Percentiles rank a stretch among this genome's conserved stretches.
These are phyloP conservation scores for Leucoma salicis DNA, from an alignment of 2,888 invertebrate species.

Conservation along the genomic window DNA sequence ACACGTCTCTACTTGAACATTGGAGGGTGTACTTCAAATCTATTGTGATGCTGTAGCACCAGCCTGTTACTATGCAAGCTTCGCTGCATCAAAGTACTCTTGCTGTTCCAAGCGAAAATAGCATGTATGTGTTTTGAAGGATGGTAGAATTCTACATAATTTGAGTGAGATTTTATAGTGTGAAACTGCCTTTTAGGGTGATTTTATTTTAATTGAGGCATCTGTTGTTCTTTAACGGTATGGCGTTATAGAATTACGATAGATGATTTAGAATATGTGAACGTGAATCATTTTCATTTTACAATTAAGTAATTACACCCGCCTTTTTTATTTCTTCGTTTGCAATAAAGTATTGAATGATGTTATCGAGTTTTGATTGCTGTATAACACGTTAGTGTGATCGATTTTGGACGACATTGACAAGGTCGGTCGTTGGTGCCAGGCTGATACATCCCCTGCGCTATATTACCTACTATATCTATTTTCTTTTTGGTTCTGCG, in stretches of 20 bases:
- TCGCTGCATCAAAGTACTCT: background rate
- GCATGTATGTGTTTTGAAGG: background rate
- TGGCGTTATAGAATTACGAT: no score
- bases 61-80: constrained; percentile 20
- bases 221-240: background rate
- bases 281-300: no score
- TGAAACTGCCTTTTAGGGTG: constrained; percentile 9
- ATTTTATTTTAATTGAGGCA: constrained; percentile 7
- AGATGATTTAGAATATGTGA: no score
- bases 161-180: background rate
- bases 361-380: no score
- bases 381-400: constrained; percentile 6
- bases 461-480: background rate
- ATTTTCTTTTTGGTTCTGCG: no score
- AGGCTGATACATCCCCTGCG: constrained; percentile 24
- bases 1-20: constrained; percentile 17
- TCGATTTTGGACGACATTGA: constrained; percentile 21
- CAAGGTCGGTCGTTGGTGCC: constrained; percentile 29
- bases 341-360: no score
- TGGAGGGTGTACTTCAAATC: constrained; percentile 17
- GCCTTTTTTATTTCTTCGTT: no score
- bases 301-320: no score
- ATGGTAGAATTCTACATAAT: background rate
- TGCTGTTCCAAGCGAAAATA: background rate
- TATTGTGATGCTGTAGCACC: constrained; percentile 26